Evolutionary conservation across 2,888 invertebrate genomes (phyloP), one percentile per base, ranked within the genome.

Genomic region (Phortica magna): DNA sequence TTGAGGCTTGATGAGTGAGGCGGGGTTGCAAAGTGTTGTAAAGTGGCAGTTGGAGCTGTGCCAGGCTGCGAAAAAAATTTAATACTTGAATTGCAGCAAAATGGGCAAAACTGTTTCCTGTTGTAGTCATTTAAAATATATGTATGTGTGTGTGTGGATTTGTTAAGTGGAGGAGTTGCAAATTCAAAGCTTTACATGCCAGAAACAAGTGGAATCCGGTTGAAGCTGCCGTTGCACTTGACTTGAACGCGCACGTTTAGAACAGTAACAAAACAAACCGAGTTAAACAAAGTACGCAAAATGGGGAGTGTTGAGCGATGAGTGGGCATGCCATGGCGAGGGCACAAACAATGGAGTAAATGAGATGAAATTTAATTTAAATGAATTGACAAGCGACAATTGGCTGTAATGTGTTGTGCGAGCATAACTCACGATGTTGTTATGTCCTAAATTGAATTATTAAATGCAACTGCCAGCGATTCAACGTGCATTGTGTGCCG

Each of bases 101-200:
- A 86, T 86, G 85, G 88, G 82, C 85, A 86, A 39, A 86, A 88
- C 85, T 82, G 87, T 81, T 86, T 88, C 85, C 88, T 88, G 88
- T 82, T 86, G 19, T 22, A 53, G 70, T 55, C 10, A 22, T 9
- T 14, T 22, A 9, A 12, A 7, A 64, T 39, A 64, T n/a, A 2
- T 6, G 53, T 5, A 6, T 39, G 41, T 2, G 14, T 41, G 39
- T 41, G 61, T 31, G 41, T 10, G 61, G n/a, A n/a, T n/a, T n/a
- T 22, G 61, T 43, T 2, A 19, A 19, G 68, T 43, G 43, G 43
- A 7, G 64, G 64, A 68, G 68, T 19, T 14, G 65, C 12, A 70
- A 22, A 70, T 48, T 31, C 5, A 6, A 31, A 55, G 14, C 76
- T 78, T 79, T 68, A 82, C 79, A 81, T 82, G 41, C 14, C 14